Percentiles rank a stretch among this genome's conserved stretches.
phyloP scores from a whole-genome alignment of 2,888 invertebrate species.

The Hermodice carunculata region DNA sequence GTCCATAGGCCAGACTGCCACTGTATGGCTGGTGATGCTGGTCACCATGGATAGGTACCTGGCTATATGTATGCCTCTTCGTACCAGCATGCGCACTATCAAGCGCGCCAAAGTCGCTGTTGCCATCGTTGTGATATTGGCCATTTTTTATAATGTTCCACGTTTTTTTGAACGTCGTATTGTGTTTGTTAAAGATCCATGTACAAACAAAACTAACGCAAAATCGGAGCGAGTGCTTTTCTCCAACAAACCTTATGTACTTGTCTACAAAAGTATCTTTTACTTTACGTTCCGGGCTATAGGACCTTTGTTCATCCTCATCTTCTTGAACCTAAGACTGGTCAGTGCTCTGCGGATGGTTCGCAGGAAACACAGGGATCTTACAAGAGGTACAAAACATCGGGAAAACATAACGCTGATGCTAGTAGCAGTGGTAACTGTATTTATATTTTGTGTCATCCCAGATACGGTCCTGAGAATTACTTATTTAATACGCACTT shows the following conservation, averaged over 20 bases:
- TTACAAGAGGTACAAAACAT: conserved; percentile 22
- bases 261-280: conserved; percentile 44
- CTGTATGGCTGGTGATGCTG: conserved; percentile 43
- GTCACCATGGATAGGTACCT: conserved; percentile 46
- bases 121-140: conserved; percentile 27
- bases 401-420: conserved; percentile 36
- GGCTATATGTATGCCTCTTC: conserved; percentile 41
- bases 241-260: conserved; percentile 34
- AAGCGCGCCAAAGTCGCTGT: conserved; percentile 34
- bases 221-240: conserved; percentile 14
- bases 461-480: conserved; percentile 29
- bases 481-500: conserved; percentile 20
- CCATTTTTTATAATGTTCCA: conserved; percentile 43
- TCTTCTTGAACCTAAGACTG: conserved; percentile 37
- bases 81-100: conserved; percentile 29
- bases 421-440: conserved; percentile 35
- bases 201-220: conserved; percentile 10
- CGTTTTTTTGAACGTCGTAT: conserved; percentile 41
- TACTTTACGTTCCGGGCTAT: conserved; percentile 45
- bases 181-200: conserved; percentile 2
- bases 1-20: conserved; percentile 41
- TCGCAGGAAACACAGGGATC: conserved; percentile 16
- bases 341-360: conserved; percentile 35
- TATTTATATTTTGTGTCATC: conserved; percentile 34
- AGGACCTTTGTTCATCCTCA: conserved; percentile 40